These are phyloP conservation scores for Dendrolimus punctatus DNA, from an alignment of 1,140 invertebrate genomes.

Conservation along the genomic window DNA sequence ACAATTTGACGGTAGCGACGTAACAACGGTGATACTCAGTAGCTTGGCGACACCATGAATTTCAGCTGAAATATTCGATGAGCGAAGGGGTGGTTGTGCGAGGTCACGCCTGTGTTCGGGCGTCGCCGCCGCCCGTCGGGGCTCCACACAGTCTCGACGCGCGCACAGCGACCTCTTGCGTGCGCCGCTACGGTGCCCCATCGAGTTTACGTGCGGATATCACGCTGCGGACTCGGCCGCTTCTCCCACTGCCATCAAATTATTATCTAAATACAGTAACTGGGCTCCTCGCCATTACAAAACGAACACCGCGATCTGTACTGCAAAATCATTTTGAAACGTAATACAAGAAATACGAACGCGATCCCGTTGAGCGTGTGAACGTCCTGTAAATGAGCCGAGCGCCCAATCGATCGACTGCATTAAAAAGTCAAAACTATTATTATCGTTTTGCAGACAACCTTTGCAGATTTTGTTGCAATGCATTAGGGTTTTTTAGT, in stretches of 20 bases:
- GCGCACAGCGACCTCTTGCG: slow-evolving; percentile 51
- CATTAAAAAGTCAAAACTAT: slow-evolving; percentile 62
- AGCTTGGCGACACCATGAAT: slow-evolving; percentile 37
- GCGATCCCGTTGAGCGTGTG: slow-evolving; percentile 29
- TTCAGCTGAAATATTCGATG: slow-evolving; percentile 54
- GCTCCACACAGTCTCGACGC: slow-evolving; percentile 31
- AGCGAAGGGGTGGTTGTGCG: slow-evolving; percentile 44
- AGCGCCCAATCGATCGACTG: slow-evolving; percentile 63
- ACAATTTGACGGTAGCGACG: background rate
- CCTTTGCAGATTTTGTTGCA: slow-evolving; percentile 56
- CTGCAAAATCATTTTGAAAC: slow-evolving; percentile 24
- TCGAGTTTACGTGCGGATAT: slow-evolving; percentile 50
- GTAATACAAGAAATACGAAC: slow-evolving; percentile 22
- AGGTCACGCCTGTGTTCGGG: slow-evolving; percentile 51
- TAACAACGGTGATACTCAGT: slow-evolving; percentile 15
- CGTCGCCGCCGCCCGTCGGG: slow-evolving; percentile 25
- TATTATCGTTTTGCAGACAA: slow-evolving; percentile 52
- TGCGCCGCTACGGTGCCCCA: slow-evolving; percentile 46
- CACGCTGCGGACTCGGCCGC: slow-evolving; percentile 60
- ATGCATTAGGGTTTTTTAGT: slow-evolving; percentile 30
- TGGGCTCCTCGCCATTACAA: slow-evolving; percentile 44
- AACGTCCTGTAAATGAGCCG: slow-evolving; percentile 37
- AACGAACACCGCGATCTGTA: slow-evolving; percentile 42
- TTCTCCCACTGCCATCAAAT: slow-evolving; percentile 62
- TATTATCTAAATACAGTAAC: slow-evolving; percentile 58